These are phyloP conservation scores for Acanthurus leucopareius DNA, from an alignment of 2,797 vertebrate genomes.

Conservation along the genomic window DNA sequence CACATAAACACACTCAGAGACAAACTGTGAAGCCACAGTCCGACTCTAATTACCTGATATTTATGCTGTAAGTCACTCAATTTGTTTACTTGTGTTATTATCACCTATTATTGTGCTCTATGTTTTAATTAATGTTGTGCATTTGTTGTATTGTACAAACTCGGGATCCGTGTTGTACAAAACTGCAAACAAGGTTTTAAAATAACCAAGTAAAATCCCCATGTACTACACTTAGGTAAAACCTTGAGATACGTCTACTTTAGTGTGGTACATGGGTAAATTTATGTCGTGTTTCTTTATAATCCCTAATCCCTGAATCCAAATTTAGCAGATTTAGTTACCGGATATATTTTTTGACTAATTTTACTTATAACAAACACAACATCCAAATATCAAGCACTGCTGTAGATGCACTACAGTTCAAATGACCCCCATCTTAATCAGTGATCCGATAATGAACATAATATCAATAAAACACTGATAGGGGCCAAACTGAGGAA, in stretches of 20 bases:
- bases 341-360: neutral
- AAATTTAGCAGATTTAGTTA: too few relatives aligned
- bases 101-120: neutral
- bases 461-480: neutral
- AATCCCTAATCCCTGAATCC: too few relatives aligned
- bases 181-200: too few relatives aligned
- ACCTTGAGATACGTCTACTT: too few relatives aligned
- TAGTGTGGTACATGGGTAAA: too few relatives aligned
- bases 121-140: neutral
- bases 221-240: too few relatives aligned
- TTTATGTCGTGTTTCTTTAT: too few relatives aligned
- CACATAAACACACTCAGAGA: conserved; percentile 3
- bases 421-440: neutral
- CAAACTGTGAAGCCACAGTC: neutral
- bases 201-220: too few relatives aligned
- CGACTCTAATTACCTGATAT: conserved; percentile 30
- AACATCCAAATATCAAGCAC: neutral
- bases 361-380: neutral
- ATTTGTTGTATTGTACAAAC: neutral
- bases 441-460: neutral
- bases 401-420: neutral
- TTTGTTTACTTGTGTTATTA: neutral
- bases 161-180: neutral
- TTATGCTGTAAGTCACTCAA: neutral
- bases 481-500: neutral